Evolutionary conservation across 2,113 vertebrate genomes (phyloP).

Genomic region (Pterocles orientalis): DNA sequence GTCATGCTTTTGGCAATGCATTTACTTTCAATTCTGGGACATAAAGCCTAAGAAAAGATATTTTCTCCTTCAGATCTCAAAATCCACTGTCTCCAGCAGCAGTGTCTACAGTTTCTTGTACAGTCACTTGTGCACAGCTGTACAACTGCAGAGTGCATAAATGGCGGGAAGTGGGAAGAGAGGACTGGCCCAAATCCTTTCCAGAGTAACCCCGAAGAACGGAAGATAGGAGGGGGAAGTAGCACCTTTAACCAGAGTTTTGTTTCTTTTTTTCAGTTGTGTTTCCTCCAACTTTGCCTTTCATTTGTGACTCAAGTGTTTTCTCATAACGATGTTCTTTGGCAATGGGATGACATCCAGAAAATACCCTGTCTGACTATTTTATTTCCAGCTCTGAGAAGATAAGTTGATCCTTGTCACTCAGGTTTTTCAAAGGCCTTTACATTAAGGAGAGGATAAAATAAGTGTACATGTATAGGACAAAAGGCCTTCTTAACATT

Average conservation of each 20-base stretch:
- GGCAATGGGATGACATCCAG: neutral
- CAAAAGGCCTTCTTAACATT: neutral
- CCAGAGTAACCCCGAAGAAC: neutral
- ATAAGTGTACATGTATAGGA: fast-evolving
- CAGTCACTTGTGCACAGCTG: fast-evolving
- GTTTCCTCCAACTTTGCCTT: neutral
- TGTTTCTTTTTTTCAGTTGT: neutral
- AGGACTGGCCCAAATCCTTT: neutral
- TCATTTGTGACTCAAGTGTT: neutral
- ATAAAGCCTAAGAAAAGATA: neutral
- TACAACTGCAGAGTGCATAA: neutral
- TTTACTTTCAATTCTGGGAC: neutral
- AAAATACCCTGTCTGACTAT: neutral
- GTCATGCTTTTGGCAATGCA: neutral
- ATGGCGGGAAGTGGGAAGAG: neutral
- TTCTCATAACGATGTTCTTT: neutral
- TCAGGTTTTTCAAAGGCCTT: neutral
- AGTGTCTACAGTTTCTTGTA: neutral
- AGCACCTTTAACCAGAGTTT: neutral
- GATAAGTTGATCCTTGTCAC: neutral
- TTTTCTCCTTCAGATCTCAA: neutral
- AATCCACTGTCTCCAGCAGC: neutral
- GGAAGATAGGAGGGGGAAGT: neutral
- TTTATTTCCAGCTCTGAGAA: neutral
- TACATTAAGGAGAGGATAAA: neutral